Evolutionary conservation across 1,140 invertebrate genomes (phyloP).

Genomic region (Acyrthosiphon pisum): DNA sequence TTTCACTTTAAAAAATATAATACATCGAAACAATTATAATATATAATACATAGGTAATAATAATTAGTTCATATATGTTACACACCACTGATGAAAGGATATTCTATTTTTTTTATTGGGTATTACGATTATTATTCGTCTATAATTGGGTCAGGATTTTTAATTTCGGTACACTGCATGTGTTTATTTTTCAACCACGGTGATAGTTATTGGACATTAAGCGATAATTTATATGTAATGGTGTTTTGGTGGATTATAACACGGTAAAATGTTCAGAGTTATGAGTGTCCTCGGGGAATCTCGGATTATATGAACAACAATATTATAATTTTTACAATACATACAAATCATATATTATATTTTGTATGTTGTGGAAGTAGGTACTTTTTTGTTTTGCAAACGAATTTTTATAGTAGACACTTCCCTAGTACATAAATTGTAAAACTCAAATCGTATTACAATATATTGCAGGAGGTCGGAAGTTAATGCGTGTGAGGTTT

Average conservation of each 20-base stretch:
- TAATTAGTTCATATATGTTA: too few species aligned
- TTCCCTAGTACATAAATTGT: constrained; percentile 29
- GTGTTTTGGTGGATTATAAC: not conserved
- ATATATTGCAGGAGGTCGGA: not conserved
- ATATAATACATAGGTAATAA: too few species aligned
- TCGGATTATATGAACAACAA: not conserved
- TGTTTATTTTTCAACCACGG: not conserved
- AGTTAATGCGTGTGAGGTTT: not conserved
- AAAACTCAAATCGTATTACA: constrained; percentile 14
- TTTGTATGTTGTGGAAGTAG: not conserved
- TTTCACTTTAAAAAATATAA: not conserved
- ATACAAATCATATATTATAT: constrained; percentile 22
- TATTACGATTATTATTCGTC: not conserved
- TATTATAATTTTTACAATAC: not conserved
- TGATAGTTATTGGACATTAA: not conserved
- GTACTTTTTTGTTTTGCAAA: not conserved
- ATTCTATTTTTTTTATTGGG: too few species aligned
- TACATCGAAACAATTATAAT: too few species aligned
- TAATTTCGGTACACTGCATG: not conserved
- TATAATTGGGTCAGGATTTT: not conserved
- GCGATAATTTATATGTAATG: not conserved
- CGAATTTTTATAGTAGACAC: not conserved
- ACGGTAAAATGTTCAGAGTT: not conserved
- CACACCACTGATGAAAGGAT: too few species aligned
- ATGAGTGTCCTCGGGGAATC: not conserved